These are phyloP conservation scores for Zhuqinia jingwanae DNA, from an alignment of 2,888 invertebrate species.

Conservation along the genomic window DNA sequence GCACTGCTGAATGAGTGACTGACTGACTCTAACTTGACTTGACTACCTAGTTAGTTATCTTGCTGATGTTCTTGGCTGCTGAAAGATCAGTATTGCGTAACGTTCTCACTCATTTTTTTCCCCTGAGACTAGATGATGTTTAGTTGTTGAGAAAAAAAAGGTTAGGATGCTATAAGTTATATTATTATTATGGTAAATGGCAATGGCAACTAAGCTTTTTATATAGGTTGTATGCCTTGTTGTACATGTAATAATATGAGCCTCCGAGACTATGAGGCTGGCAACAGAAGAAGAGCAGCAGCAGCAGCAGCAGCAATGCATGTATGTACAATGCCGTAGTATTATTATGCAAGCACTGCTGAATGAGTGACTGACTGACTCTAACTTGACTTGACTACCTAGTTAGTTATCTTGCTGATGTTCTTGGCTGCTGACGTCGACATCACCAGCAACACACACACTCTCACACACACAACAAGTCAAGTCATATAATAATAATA, in stretches of 20 bases:
- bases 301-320: too few relatives aligned
- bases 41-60: slow-evolving; percentile 38
- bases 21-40: slow-evolving; percentile 43
- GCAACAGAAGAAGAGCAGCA: too few relatives aligned
- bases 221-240: too few relatives aligned
- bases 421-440: slow-evolving; percentile 46
- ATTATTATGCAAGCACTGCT: too few relatives aligned
- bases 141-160: background rate
- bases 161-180: background rate
- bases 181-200: slow-evolving; percentile 6
- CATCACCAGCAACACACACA: slow-evolving; percentile 12
- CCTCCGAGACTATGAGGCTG: background rate
- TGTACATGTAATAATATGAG: too few relatives aligned
- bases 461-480: too few relatives aligned
- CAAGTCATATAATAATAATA: too few relatives aligned
- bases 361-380: slow-evolving; percentile 37
- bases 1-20: slow-evolving; percentile 27
- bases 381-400: slow-evolving; percentile 38
- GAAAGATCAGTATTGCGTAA: too few relatives aligned
- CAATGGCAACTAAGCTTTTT: too few relatives aligned
- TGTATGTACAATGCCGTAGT: too few relatives aligned
- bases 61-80: slow-evolving; percentile 32
- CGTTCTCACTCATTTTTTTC: background rate
- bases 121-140: background rate
- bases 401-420: slow-evolving; percentile 35